Conservation (phyloP, 2,888 invertebrate species). For the Tupiocoris notatus region DNA sequence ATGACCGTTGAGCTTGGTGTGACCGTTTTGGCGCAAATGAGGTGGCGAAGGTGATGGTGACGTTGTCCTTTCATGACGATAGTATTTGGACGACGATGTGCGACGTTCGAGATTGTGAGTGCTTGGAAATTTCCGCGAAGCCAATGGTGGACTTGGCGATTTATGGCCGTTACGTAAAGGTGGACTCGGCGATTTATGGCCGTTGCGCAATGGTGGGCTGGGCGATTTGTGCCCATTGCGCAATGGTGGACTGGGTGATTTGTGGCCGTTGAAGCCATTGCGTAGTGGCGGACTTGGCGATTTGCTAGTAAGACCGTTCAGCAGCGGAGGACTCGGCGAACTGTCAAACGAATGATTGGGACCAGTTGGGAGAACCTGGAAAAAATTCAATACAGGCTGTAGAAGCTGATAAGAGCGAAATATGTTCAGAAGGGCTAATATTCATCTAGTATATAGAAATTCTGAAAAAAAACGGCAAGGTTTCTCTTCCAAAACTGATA, state of each 20-base stretch:
- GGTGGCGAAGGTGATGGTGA: slow-evolving; percentile 49
- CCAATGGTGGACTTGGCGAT: background rate
- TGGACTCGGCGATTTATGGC: slow-evolving; percentile 29
- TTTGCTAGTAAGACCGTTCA: slow-evolving; percentile 28
- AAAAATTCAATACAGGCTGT: too few relatives aligned
- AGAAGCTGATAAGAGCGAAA: too few relatives aligned
- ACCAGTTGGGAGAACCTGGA: slow-evolving; percentile 50
- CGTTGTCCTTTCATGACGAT: slow-evolving; percentile 45
- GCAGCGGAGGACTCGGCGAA: slow-evolving; percentile 47
- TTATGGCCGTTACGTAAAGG: slow-evolving; percentile 12
- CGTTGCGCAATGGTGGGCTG: slow-evolving; percentile 26
- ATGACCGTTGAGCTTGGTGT: slow-evolving; percentile 49
- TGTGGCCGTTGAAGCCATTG: slow-evolving; percentile 35
- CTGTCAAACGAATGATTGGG: slow-evolving; percentile 50
- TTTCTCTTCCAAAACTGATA: too few relatives aligned
- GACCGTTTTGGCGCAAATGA: background rate
- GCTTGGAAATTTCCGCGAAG: slow-evolving; percentile 38
- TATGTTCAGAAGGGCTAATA: too few relatives aligned
- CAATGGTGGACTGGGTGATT: slow-evolving; percentile 38
- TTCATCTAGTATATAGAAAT: too few relatives aligned
- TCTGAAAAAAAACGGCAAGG: too few relatives aligned
- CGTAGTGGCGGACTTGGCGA: slow-evolving; percentile 36
- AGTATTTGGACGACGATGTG: slow-evolving; percentile 44
- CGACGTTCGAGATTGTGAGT: slow-evolving; percentile 45
- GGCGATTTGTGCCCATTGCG: slow-evolving; percentile 27